Evolutionary conservation across 2,888 invertebrate species (phyloP), one percentile per base, ranked within the genome.

Genomic region (Standfussiana lucernea): DNA sequence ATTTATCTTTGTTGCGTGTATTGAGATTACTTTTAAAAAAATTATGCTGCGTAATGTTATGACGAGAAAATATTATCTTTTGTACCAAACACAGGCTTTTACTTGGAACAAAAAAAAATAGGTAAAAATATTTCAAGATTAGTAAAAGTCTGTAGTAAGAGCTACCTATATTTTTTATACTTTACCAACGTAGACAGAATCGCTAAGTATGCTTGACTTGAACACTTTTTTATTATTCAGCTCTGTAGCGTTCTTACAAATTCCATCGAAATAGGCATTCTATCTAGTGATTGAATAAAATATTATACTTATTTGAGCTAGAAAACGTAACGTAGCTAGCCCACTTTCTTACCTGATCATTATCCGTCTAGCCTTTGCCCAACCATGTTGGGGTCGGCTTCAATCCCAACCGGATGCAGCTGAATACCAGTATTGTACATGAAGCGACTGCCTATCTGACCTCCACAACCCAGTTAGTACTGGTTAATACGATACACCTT

Each of bases 11-110:
- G 35, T 72, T 70, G 50, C 32, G 50, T 67, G 65, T 62, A 72
- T 37, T 76, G 18, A 74, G 61, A 47, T 73, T 66, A 65, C 32
- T 62, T 75, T 86, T 59, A 64, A 28, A 67, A 70, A 66, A 50
- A 83, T 86, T 77, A 86, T 21, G 50, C 53, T 82, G 47, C 32
- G 47, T 86, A 83, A 72, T 75, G 40, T 21, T 40, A 37, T 35
- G 24, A 70, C 45, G 35, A 68, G 45, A 70, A 47, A 53, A 59
- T 64, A 28, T 15, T 15, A 35, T 37, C 0, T 56, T 35, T 47
- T 32, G 37, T 61, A 24, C n/a, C 15, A 53, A 53, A 66, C 32
- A 84, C 79, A 83, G 47, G 35, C 40, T 47, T 61, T 78, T 32
- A 50, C n/a, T 62, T 42, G 28, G 1, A 15, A 47, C 37, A 53